phyloP scores from a whole-genome alignment of 1,140 invertebrate genomes.

The Macrosteles quadrilineatus region DNA sequence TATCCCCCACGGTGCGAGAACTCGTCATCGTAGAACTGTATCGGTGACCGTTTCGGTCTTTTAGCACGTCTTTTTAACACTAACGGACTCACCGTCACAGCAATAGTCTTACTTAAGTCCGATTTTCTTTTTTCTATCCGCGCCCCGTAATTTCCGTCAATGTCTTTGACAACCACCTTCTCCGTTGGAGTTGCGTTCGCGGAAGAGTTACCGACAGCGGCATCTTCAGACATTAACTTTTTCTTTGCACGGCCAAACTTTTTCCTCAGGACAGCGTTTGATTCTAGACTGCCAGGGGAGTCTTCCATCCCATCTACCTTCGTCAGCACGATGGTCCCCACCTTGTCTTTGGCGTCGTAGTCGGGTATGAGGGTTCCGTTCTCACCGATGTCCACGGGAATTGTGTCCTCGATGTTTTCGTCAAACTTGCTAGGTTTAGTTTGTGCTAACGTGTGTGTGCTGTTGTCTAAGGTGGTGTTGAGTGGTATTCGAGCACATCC shows the following conservation, averaged over 20 bases:
- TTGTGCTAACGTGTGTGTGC: background rate
- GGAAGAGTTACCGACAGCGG: background rate
- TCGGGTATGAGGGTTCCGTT: slow-evolving; percentile 29
- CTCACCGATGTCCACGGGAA: slow-evolving; percentile 22
- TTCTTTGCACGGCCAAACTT: background rate
- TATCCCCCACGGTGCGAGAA: background rate
- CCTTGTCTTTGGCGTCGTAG: slow-evolving; percentile 17
- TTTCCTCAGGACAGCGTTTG: background rate
- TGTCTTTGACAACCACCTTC: background rate
- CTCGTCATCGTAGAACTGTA: background rate
- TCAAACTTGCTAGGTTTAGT: slow-evolving; percentile 42
- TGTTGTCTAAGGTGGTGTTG: too few species aligned
- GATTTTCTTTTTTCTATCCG: slow-evolving; percentile 14
- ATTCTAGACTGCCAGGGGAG: background rate
- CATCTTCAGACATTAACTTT: background rate
- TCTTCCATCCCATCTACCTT: slow-evolving; percentile 1
- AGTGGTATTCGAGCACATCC: too few species aligned
- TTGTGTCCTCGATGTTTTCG: slow-evolving; percentile 40
- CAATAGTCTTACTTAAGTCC: background rate
- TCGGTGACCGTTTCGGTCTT: slow-evolving; percentile 5
- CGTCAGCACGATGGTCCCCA: slow-evolving; percentile 22
- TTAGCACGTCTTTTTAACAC: background rate
- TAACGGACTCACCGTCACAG: slow-evolving; percentile 7
- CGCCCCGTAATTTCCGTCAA: slow-evolving; percentile 12
- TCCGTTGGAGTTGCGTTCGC: background rate